phyloP scores from a whole-genome alignment of 1,140 invertebrate genomes.

The Drosophila santomea region DNA sequence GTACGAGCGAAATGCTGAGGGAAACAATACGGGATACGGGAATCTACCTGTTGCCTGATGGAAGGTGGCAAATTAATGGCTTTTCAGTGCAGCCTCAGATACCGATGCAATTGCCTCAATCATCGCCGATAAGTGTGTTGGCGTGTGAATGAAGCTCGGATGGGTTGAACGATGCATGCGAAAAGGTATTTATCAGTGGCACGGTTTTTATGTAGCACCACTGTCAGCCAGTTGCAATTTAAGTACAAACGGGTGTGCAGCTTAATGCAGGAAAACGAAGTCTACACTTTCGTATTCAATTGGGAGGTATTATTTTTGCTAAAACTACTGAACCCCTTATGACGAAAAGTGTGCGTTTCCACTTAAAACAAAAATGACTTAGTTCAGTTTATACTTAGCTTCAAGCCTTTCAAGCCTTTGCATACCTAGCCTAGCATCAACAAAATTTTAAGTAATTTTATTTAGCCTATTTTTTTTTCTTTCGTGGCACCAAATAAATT shows the following conservation, averaged over 20 bases:
- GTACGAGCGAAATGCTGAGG: background rate
- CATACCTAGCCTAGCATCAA: background rate
- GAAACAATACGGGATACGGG: background rate
- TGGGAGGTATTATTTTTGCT: no score
- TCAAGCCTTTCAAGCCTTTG: background rate
- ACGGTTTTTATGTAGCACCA: background rate
- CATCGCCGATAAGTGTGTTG: slow-evolving; percentile 30
- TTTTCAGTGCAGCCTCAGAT: slow-evolving; percentile 32
- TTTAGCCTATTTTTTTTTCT: no score
- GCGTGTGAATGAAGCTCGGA: slow-evolving; percentile 12
- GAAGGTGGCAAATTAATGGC: slow-evolving; percentile 38
- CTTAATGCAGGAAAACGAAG: no score
- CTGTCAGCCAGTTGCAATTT: background rate
- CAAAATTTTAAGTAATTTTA: slow-evolving; percentile 30
- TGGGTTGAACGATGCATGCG: slow-evolving; percentile 15
- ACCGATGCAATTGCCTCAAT: slow-evolving; percentile 30
- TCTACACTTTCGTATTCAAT: no score
- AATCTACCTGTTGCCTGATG: slow-evolving; percentile 31
- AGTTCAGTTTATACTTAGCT: background rate
- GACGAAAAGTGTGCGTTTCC: background rate
- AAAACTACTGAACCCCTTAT: background rate
- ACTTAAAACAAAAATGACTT: background rate
- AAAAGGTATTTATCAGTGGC: background rate
- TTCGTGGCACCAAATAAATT: background rate
- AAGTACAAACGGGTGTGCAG: background rate